phyloP scores from a whole-genome alignment of 2,113 vertebrate species.

The Strigops habroptila region DNA sequence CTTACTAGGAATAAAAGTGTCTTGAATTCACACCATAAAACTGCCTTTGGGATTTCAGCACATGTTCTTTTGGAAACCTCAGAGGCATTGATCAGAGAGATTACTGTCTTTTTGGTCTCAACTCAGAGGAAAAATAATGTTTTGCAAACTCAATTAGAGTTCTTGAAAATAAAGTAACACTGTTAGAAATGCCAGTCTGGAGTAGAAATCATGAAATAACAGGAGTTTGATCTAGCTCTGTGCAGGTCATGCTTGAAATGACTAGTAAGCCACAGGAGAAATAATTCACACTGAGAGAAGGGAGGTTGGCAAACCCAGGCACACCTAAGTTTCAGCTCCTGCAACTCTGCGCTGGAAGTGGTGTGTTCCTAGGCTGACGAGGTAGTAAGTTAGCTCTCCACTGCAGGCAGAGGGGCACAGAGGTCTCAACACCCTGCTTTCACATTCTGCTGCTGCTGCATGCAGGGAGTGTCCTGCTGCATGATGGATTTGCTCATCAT shows the following conservation, averaged over 20 bases:
- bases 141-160: not conserved
- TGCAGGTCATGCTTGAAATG: not conserved
- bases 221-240: not conserved
- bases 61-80: not conserved
- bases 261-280: not conserved
- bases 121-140: not conserved
- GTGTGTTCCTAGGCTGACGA: too few species aligned
- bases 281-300: not conserved
- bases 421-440: not conserved
- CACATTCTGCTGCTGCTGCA: not conserved
- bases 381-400: not conserved
- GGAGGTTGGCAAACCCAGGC: not conserved
- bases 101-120: not conserved
- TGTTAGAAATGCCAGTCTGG: not conserved
- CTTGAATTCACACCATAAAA: not conserved
- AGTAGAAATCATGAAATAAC: not conserved
- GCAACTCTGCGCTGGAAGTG: not conserved
- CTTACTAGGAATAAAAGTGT: not conserved
- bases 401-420: not conserved
- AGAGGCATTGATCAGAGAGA: not conserved
- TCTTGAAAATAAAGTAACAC: not conserved
- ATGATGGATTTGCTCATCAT: rapidly evolving
- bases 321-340: not conserved
- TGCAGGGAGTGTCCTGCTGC: not conserved
- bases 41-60: not conserved